Base-by-base conservation (phyloP, 1,140 invertebrate species). In the Eufriesea mexicana region DNA sequence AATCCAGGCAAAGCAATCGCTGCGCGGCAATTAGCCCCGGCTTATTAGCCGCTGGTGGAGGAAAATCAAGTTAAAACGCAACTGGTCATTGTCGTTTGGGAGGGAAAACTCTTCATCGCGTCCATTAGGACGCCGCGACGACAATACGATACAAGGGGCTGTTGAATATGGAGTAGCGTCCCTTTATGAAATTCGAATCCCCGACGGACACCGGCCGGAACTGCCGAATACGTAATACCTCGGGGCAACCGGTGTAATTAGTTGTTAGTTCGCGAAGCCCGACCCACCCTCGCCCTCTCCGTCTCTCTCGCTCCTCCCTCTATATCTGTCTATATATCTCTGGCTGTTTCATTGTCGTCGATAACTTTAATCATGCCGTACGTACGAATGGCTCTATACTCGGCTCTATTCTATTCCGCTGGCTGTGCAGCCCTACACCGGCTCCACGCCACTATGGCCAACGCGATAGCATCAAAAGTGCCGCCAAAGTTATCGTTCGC, bases 161-260 rank as follows among this genome's bases (percentile, higher is more conserved):
- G 61, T 64, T 80, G 79, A 80, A 80, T 80, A 80, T 80, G 79
- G 79, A 80, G 49, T 51, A 80, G 79, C 59, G 70, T 74, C 55
- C 79, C 79, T 80, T 80, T 80, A 80, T 80, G 79, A 80, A 80
- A 80, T 80, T 80, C 79, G 79, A 74, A 80, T 80, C 70, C 79
- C 79, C 79, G 35, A 64, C 54, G 79, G 70, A 80, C 79, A 64
- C 35, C 12, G 49, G 35, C 59, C 74, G 74, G 74, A 76, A 73
- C 70, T 49, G 28, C n/a, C 79, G 79, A 80, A 80, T 80, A 73
- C 59, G 79, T 80, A 80, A 74, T 80, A 80, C 70, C 79, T 72
- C 57, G 45, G 47, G 59, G 70, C 57, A 51, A 64, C 79, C 59
- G 59, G 70, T 28, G 79, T 80, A 80, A 80, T 80, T 80, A 80